phyloP scores from a whole-genome alignment of 2,113 vertebrate species.

The Lamprologus sp. region DNA sequence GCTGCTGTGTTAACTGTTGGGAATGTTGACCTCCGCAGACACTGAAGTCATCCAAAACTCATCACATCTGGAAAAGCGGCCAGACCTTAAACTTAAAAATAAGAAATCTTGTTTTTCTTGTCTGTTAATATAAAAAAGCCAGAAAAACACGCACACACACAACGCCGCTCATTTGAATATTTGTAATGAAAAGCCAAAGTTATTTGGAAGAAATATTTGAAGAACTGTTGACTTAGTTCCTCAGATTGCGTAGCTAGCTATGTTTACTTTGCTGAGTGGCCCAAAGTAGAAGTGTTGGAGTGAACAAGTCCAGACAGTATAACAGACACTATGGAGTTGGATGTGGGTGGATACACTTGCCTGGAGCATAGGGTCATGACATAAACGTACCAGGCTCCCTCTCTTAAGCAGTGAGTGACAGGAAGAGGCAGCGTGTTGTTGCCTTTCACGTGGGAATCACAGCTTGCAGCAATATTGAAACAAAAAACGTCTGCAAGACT shows the following conservation, averaged over 20 bases:
- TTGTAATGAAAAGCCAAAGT: not conserved
- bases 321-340: slow-evolving; percentile 78
- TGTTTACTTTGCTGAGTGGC: slow-evolving; percentile 12
- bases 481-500: slow-evolving; percentile 73
- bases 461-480: slow-evolving; percentile 82
- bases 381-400: slow-evolving; percentile 78
- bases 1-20: slow-evolving; percentile 62
- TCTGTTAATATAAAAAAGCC: not conserved
- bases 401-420: slow-evolving; percentile 85
- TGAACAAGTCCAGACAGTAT: slow-evolving; percentile 82
- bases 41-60: slow-evolving; percentile 62
- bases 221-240: not conserved
- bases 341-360: slow-evolving; percentile 81
- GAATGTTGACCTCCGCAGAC: slow-evolving; percentile 65
- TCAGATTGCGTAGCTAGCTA: not conserved
- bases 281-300: not conserved
- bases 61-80: slow-evolving; percentile 28
- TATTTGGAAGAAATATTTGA: not conserved
- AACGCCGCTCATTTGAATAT: not conserved
- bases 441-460: slow-evolving; percentile 95
- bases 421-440: slow-evolving; percentile 80
- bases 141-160: not conserved
- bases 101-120: not conserved
- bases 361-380: slow-evolving; percentile 81
- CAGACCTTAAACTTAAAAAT: not conserved